These are phyloP conservation scores for Barnardius zonarius DNA, from an alignment of 2,113 vertebrate species.

Conservation along the genomic window DNA sequence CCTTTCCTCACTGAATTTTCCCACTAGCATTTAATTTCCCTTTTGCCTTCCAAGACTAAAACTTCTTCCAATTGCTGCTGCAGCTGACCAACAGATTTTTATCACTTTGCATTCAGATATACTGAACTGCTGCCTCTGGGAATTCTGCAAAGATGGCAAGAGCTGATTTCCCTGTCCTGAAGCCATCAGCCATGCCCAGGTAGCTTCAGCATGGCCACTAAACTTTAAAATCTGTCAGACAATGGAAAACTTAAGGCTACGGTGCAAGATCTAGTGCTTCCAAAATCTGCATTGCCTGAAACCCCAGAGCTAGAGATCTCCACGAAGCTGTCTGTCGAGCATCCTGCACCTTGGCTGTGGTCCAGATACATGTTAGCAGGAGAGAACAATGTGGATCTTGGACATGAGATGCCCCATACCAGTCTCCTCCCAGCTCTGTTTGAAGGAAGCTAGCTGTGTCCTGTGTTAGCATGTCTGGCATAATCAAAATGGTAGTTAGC, in stretches of 20 bases:
- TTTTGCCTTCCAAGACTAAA: background rate
- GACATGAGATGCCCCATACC: background rate
- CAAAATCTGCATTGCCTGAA: background rate
- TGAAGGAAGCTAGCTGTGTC: background rate
- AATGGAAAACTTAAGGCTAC: background rate
- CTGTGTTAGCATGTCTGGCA: rapidly evolving
- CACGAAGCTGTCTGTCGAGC: rapidly evolving
- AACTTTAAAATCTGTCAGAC: background rate
- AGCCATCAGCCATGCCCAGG: background rate
- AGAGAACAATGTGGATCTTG: background rate
- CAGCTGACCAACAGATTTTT: background rate
- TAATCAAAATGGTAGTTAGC: background rate
- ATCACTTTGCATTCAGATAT: background rate
- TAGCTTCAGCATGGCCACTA: background rate
- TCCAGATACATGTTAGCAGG: background rate
- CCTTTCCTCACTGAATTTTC: background rate
- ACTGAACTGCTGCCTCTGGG: background rate
- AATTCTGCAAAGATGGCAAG: background rate
- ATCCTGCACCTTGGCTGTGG: background rate
- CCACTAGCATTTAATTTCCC: background rate
- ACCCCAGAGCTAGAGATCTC: background rate
- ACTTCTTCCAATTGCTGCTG: background rate
- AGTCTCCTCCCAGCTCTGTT: rapidly evolving
- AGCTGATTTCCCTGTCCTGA: background rate
- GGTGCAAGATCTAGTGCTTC: background rate